Base-by-base conservation (phyloP, 2,888 invertebrate genomes). In the Baccha elongata region DNA sequence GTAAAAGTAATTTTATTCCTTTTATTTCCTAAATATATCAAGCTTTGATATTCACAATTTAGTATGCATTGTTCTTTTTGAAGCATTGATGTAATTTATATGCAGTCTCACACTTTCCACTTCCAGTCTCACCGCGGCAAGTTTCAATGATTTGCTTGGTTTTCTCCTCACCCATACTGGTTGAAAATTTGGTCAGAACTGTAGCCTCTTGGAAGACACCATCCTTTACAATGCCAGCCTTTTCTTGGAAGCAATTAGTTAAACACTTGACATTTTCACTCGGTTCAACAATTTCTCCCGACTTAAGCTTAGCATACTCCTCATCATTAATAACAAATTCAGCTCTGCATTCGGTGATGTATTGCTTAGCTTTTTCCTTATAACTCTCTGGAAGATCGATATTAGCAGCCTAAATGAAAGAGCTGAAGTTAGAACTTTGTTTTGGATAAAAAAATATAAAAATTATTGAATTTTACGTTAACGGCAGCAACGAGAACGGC, bases 181-280 rank as follows among this genome's bases (percentile, higher is more conserved):
- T 58, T 0, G 78, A 78, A 42, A 90, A 64, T 58, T 87, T 88
- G 32, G 72, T 60, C 1, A 84, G 3, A 1, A 87, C 71, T 7
- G 80, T 71, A 13, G 80, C 86, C 6, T 86, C 67, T 23, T 88
- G 86, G 8, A 90, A 19, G 55, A 86, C 85, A 1, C 88, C 89
- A 62, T 88, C 85, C 48, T 64, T 85, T 0, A 88, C 0, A 11
- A 88, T 81, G n/a, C 88, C 89, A 2, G 48, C 2, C 71, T 88
- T 87, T 76, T 89, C 89, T 55, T 90, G 84, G 85, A 89, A 88
- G 17, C 90, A 90, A 37, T 88, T 87, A 32, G 87, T 74, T 40
- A 90, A 89, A 73, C 90, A 90, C 74, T 89, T 88, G 3, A 85
- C 19, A 55, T 86, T 87, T 0, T 71, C 75, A 65, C 87, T 86